Base-by-base conservation (phyloP, 2,113 vertebrate genomes). In the Mesoclemmys tuberculata region DNA sequence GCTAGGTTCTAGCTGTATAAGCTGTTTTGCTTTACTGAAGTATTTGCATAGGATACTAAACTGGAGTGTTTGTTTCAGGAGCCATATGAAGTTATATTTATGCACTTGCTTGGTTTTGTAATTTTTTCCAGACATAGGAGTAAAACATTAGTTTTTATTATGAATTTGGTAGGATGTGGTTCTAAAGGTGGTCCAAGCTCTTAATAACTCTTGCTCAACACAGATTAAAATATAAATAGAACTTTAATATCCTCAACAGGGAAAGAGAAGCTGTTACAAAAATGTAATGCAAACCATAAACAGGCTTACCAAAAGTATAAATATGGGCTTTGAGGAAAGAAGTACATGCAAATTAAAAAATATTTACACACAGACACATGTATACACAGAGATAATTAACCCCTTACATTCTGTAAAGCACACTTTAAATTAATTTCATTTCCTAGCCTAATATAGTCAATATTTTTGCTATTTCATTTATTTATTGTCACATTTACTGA, bases 321-420 rank as follows among this genome's bases (percentile, higher is more conserved):
- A 13, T n/a, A 26, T 8, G 1, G 27, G 16, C 79, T 10, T 6
- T 68, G 55, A 86, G 79, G 74, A 5, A 80, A 82, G 11, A 54
- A 81, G 61, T 31, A 2, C 0, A 87, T 80, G 58, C 49, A 68
- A 46, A 55, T 1, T 75, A 85, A 16, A 10, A 10, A 38, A 31
- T 61, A n/a, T 8, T 35, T 9, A 84, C 7, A 8, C 2, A 41
- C 7, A 44, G 1, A 29, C 35, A 5, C 12, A 27, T 3, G n/a
- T 13, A 85, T 3, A 58, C 4, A 41, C 22, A 44, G 9, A 31
- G 16, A 78, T 56, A 90, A 82, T 5, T 64, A 1, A 41, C 88
- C 24, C 26, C 49, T 51, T 1, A 82, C 19, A 46, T 4, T 10
- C 26, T 71, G 14, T 31, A 78, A 29, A 71, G 38, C 38, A 64